A percentile compares a stretch with the other conserved stretches of the same genome.
Conservation (phyloP, 2,888 invertebrate species). For the Ochlodes sylvanus region DNA sequence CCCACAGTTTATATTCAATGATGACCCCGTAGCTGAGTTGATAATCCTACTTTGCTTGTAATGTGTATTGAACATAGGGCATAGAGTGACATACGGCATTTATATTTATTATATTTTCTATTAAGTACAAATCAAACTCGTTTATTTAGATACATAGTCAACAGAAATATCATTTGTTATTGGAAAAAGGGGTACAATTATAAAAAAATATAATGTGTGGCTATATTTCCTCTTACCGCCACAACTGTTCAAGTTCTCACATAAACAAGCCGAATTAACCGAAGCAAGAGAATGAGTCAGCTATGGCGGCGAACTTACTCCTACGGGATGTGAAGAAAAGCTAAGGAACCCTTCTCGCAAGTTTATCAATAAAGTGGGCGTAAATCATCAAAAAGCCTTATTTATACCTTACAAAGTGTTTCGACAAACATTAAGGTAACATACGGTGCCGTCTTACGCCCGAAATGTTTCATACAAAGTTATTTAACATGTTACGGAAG, state of each 20-base stretch:
- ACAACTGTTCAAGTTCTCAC: conserved; percentile 61
- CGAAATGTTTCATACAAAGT: conserved; percentile 30
- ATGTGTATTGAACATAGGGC: too few relatives aligned
- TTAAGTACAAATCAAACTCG: too few relatives aligned
- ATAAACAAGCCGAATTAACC: conserved; percentile 66
- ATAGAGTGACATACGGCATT: too few relatives aligned
- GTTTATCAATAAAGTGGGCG: conserved; percentile 57
- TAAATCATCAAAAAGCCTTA: conserved; percentile 50
- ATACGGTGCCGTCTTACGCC: conserved; percentile 24
- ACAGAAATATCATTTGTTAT: too few relatives aligned
- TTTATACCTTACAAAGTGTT: conserved; percentile 39
- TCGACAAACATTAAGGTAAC: conserved; percentile 39
- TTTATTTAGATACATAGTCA: too few relatives aligned
- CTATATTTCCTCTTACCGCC: conserved; percentile 40
- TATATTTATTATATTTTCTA: background rate
- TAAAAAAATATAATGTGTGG: background rate
- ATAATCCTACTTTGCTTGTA: too few relatives aligned
- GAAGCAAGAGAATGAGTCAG: conserved; percentile 62
- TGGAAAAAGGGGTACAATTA: too few relatives aligned
- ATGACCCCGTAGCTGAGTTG: too few relatives aligned
- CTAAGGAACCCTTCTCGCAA: conserved; percentile 52
- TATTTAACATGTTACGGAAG: conserved; percentile 24
- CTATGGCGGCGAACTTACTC: conserved; percentile 50
- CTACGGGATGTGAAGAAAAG: conserved; percentile 47
- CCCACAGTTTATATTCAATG: too few relatives aligned